Percentiles rank a stretch among this genome's conserved stretches.
Evolutionary conservation across 2,888 invertebrate species (phyloP).

Genomic region (Ophion costatus): DNA sequence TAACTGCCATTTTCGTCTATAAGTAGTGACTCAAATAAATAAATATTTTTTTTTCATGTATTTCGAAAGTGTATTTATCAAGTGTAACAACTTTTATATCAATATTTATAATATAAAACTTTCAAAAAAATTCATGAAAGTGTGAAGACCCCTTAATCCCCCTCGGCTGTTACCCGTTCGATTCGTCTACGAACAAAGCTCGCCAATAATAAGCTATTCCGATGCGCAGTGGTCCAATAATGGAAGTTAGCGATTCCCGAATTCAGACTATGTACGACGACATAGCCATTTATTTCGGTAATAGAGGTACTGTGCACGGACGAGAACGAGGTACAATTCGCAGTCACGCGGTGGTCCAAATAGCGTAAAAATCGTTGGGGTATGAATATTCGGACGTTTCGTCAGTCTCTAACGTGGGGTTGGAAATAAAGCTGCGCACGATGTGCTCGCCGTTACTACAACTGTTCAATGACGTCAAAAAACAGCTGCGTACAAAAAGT

Average conservation of each 20-base stretch:
- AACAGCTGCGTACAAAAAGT: not conserved
- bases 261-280: slow-evolving; percentile 19
- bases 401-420: not conserved
- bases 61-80: too few species aligned
- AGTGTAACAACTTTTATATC: too few species aligned
- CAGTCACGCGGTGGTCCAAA: not conserved
- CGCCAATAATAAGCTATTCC: too few species aligned
- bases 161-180: not conserved
- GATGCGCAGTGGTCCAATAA: slow-evolving; percentile 38
- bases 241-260: slow-evolving; percentile 38
- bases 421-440: not conserved
- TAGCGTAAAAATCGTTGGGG: not conserved
- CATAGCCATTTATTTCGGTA: not conserved
- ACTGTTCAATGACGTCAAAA: not conserved
- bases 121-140: too few species aligned
- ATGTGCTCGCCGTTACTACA: not conserved
- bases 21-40: too few species aligned
- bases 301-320: not conserved
- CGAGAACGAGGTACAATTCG: not conserved
- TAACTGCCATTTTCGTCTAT: too few species aligned
- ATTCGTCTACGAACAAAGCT: not conserved
- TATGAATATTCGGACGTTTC: not conserved
- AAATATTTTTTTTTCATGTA: too few species aligned
- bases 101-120: too few species aligned
- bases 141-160: too few species aligned